Conservation (phyloP, 2,888 invertebrate species). For the Orthosia gracilis region DNA sequence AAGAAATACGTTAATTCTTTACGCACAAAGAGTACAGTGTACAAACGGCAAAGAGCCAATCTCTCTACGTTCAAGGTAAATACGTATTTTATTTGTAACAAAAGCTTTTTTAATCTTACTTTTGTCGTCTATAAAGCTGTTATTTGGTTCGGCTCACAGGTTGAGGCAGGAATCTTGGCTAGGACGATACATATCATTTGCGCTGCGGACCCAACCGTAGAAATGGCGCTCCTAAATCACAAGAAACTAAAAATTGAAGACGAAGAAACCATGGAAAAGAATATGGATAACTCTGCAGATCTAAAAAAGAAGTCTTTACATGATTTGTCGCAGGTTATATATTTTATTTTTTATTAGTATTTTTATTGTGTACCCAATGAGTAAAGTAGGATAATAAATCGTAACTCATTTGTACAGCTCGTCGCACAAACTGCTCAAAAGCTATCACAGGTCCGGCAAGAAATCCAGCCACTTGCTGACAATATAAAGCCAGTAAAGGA, state of each 20-base stretch:
- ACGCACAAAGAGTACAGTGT: conserved; percentile 95
- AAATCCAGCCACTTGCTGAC: conserved; percentile 87
- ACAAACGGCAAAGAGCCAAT: conserved; percentile 95
- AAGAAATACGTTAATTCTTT: conserved; percentile 96
- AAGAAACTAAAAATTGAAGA: conserved; percentile 89
- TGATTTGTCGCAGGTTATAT: conserved; percentile 86
- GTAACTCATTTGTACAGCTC: conserved; percentile 79
- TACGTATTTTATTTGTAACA: conserved; percentile 47
- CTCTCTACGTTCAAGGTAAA: conserved; percentile 93
- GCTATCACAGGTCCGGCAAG: conserved; percentile 86
- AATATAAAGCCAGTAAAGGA: conserved; percentile 93
- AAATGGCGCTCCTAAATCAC: conserved; percentile 88
- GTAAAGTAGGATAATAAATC: not conserved
- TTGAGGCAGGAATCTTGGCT: conserved; percentile 94
- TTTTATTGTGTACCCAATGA: not conserved
- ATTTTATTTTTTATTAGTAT: not conserved
- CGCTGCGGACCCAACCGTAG: conserved; percentile 89
- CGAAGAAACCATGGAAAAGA: conserved; percentile 91
- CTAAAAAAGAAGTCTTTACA: conserved; percentile 86
- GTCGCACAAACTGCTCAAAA: conserved; percentile 92
- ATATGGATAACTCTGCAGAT: conserved; percentile 80
- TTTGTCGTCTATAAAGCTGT: conserved; percentile 41
- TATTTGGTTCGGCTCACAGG: conserved; percentile 76
- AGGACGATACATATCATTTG: conserved; percentile 95
- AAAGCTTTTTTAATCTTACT: conserved; percentile 59